Base-by-base conservation (phyloP, 1,140 invertebrate genomes). In the Oncopodura yosiiana region DNA sequence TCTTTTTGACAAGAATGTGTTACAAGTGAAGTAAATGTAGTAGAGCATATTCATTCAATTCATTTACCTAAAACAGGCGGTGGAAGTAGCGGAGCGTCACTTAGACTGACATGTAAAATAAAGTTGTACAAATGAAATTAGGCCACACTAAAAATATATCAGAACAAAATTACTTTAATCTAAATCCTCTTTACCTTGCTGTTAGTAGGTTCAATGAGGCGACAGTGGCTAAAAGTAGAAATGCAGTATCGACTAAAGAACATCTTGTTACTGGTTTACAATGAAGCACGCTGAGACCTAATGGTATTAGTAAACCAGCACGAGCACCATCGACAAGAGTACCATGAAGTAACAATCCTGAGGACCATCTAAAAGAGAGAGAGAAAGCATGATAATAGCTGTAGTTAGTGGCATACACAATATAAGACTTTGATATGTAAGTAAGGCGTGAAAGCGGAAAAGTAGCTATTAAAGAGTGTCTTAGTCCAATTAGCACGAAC, bases 151-250 rank as follows among this genome's bases (percentile, higher is more conserved):
- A n/a, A n/a, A n/a, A n/a, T n/a, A n/a, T n/a, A n/a, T n/a, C n/a
- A n/a, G n/a, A n/a, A n/a, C n/a, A n/a, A n/a, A n/a, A n/a, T n/a
- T n/a, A n/a, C n/a, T n/a, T n/a, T n/a, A n/a, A n/a, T n/a, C n/a
- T n/a, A n/a, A n/a, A n/a, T n/a, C n/a, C n/a, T n/a, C n/a, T n/a
- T n/a, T n/a, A n/a, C n/a, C n/a, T n/a, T 14, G 87, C 87, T 14
- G 87, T 91, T 56, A 92, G 76, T 79, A 92, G 86, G 72, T 92
- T 92, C 65, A 92, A 85, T 1, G 86, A 89, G 16, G 87, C 87
- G 19, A 90, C 86, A 26, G 87, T 92, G 54, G 91, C 85, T 56
- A 93, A 73, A 46, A 93, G 76, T 1, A 94, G 76, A 69, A 92
- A 94, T 8, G 86, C 85, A 14, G 87, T 90, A 69, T 92, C 88